Percentiles rank a stretch among this genome's conserved stretches.
Conservation (phyloP, 2,113 vertebrate genomes). For the Anarhynchus alexandrinus region DNA sequence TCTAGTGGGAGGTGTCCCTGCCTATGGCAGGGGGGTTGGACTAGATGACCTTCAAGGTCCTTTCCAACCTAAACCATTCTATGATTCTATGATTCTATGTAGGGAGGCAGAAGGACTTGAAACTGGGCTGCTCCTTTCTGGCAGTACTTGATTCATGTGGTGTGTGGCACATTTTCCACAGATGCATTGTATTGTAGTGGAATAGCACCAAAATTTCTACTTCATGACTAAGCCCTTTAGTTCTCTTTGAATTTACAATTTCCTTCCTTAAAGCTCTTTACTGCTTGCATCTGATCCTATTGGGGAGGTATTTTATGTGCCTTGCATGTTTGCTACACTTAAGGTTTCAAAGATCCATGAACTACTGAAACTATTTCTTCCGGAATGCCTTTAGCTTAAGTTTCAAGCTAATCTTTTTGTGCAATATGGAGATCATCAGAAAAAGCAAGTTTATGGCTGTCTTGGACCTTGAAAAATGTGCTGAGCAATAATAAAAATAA, state of each 20-base stretch:
- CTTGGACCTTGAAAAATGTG: neutral
- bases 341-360: neutral
- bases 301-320: neutral
- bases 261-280: neutral
- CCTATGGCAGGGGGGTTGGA: too few relatives aligned
- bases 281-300: neutral
- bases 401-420: neutral
- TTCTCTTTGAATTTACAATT: neutral
- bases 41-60: too few relatives aligned
- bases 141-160: neutral
- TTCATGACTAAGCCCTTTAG: neutral
- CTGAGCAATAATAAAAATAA: neutral
- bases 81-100: too few relatives aligned
- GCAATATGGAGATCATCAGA: neutral
- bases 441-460: neutral
- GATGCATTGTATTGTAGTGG: neutral
- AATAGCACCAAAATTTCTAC: neutral
- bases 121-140: neutral
- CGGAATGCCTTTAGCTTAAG: neutral
- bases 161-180: neutral
- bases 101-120: neutral
- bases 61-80: too few relatives aligned
- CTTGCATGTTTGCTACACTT: neutral
- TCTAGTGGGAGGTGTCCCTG: too few relatives aligned
- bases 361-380: neutral